Evolutionary conservation across 2,888 invertebrate species (phyloP), one percentile per base, ranked within the genome.

Genomic region (Tromatobia lineatoria): DNA sequence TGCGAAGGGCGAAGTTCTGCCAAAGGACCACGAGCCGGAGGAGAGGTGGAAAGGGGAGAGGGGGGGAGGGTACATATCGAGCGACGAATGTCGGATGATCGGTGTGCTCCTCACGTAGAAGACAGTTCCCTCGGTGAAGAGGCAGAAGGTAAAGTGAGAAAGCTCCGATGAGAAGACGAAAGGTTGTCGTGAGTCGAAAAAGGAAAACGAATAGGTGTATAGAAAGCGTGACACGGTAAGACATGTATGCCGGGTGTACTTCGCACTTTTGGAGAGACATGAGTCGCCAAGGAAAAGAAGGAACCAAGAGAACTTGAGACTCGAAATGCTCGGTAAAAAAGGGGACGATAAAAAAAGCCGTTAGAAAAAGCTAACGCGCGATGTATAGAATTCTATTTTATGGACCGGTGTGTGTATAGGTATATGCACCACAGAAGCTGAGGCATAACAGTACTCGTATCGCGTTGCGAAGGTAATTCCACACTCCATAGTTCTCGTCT

Each of bases 81-180:
- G 92, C 92, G 93, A 91, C 89, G 91, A 91, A 92, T 90, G 92
- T 91, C 90, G 92, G 90, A 91, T 90, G 90, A 89, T 93, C 91
- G 90, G 90, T 88, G 91, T 93, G 90, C 93, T 90, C 88, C 91
- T 93, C 93, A 93, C 93, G 93, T 93, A 93, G 88, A 87, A 87
- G 85, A 86, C 84, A 85, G 85, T 70, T 80, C 82, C 74, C 34
- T 61, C 70, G 82, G 57, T 77, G 82, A 77, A 78, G 75, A 74
- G 66, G 74, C 67, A 71, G 69, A 45, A 74, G n/a, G 79, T 45
- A 75, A 47, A 74, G 78, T 57, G 82, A 83, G 83, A 71, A 83
- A 83, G 80, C 57, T 71, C 71, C 76, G 59, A 73, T 25, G 67
- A 73, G 29, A 45, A 61, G 34, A 61, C 59, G 59, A 8, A 34